These are phyloP conservation scores for Trypoxylon attenuatum DNA, from an alignment of 2,888 invertebrate species.

Conservation along the genomic window DNA sequence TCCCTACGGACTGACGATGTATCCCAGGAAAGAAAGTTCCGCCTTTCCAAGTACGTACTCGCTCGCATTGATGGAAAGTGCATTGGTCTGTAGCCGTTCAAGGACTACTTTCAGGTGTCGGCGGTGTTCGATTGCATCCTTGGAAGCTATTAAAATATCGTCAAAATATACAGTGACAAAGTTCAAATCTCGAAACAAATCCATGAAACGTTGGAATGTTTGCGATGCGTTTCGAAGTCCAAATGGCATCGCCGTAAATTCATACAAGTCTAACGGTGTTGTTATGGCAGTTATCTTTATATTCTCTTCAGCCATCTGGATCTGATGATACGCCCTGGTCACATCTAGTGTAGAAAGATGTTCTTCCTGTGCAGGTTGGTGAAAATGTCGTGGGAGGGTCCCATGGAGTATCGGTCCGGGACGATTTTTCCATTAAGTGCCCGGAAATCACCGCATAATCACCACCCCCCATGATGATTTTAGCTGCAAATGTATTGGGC, in stretches of 20 bases:
- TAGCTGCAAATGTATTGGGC: conserved; percentile 13
- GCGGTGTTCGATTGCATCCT: neutral
- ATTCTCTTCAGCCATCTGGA: no score
- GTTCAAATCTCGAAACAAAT: no score
- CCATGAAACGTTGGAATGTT: no score
- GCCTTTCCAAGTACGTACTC: neutral
- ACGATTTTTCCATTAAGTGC: conserved; percentile 15
- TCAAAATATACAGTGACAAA: neutral
- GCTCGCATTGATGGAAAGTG: neutral
- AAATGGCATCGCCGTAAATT: no score
- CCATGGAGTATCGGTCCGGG: conserved; percentile 25
- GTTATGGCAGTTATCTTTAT: no score
- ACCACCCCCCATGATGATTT: conserved; percentile 20
- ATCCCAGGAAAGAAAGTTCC: neutral
- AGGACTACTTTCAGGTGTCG: neutral
- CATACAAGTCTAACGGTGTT: no score
- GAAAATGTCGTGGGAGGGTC: no score
- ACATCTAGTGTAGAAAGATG: no score
- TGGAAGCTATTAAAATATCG: neutral
- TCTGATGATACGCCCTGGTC: no score
- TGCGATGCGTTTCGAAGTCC: no score
- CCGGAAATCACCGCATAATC: conserved; percentile 33
- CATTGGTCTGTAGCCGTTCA: neutral
- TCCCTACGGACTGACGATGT: neutral
- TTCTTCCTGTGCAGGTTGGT: conserved; percentile 27